Evolutionary conservation across 37 sponge, comb jelly and placozoan species (phyloP).

Genomic region (Chondrosia reniformis): DNA sequence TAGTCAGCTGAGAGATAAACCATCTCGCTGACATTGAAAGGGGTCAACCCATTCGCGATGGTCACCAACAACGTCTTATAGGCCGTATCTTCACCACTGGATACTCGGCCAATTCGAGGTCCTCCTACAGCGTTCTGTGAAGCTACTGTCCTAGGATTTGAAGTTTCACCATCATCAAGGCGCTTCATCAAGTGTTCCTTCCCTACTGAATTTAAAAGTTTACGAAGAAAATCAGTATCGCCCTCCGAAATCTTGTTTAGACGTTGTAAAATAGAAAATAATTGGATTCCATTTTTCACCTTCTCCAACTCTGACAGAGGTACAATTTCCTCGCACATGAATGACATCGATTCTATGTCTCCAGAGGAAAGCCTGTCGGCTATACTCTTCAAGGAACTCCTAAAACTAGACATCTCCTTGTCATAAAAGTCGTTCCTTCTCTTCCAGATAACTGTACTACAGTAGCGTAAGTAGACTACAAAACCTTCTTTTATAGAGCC

Average conservation of each 20-base stretch:
- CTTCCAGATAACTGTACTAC: too few species aligned
- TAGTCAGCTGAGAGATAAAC: conserved; percentile 4
- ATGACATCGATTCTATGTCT: neutral
- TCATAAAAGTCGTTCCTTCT: too few species aligned
- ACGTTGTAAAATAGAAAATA: conserved; percentile 3
- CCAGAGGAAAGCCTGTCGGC: neutral
- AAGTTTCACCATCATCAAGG: neutral
- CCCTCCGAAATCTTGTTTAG: conserved; percentile 11
- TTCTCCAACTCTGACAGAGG: neutral
- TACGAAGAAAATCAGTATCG: neutral
- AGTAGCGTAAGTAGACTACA: too few species aligned
- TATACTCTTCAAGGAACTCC: neutral
- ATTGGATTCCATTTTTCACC: neutral
- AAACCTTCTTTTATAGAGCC: too few species aligned
- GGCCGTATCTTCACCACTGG: neutral
- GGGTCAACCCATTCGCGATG: neutral
- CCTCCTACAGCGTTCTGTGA: neutral
- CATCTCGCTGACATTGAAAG: conserved; percentile 6
- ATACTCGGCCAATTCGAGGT: neutral
- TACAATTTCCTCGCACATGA: neutral
- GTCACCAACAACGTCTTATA: neutral
- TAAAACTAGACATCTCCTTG: conserved; percentile 11
- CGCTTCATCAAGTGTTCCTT: conserved; percentile 5
- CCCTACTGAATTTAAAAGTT: neutral
- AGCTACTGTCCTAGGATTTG: too few species aligned